These are phyloP conservation scores for Formicarius rufipectus DNA, from an alignment of 2,113 vertebrate species.

Conservation along the genomic window DNA sequence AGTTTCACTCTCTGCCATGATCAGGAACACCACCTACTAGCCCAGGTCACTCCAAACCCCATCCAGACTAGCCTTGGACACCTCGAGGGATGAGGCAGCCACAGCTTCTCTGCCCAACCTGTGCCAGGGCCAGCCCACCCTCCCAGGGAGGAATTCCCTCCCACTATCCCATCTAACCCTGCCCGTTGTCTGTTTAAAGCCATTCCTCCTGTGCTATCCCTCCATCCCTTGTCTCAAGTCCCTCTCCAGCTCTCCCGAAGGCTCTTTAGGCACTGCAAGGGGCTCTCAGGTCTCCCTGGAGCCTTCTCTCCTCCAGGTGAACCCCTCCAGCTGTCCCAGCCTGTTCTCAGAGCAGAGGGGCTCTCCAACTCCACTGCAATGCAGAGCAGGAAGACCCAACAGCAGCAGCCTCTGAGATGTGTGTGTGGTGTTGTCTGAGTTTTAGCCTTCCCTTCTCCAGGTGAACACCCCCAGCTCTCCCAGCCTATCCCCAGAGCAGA, in stretches of 20 bases:
- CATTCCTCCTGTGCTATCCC: background rate
- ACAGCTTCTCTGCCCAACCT: background rate
- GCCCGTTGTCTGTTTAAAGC: background rate
- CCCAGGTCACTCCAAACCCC: rapidly evolving
- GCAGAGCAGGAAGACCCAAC: too few relatives aligned
- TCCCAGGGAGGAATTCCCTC: rapidly evolving
- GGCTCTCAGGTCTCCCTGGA: background rate
- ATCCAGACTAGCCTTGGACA: rapidly evolving
- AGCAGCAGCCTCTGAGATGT: too few relatives aligned
- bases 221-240: background rate
- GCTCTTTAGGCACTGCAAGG: background rate
- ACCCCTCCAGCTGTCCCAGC: background rate
- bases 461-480: background rate
- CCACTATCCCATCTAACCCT: background rate
- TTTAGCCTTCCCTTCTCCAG: background rate
- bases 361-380: too few relatives aligned
- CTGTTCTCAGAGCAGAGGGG: too few relatives aligned
- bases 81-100: background rate
- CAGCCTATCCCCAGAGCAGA: background rate
- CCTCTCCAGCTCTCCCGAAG: background rate
- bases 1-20: too few relatives aligned
- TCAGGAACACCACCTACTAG: background rate
- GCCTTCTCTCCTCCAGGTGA: background rate
- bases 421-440: too few relatives aligned
- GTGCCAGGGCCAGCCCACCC: background rate